phyloP scores from a whole-genome alignment of 2,888 invertebrate species.

The Graphium colonna region DNA sequence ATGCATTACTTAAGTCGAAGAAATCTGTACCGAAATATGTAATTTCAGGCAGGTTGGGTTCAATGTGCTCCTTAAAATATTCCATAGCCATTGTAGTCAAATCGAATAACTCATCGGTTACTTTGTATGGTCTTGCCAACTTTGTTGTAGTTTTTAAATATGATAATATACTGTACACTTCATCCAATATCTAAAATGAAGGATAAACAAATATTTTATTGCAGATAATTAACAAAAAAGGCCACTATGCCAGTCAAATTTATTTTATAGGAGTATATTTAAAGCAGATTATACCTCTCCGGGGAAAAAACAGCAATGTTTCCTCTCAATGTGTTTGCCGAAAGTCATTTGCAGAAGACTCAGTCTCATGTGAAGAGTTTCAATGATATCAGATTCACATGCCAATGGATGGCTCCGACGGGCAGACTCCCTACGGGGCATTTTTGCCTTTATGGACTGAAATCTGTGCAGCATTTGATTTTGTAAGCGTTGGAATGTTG shows the following conservation, averaged over 20 bases:
- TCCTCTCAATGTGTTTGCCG: conserved; percentile 95
- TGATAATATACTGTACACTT: conserved; percentile 91
- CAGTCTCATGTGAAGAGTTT: conserved; percentile 94
- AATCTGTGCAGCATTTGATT: conserved; percentile 91
- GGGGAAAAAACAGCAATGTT: conserved; percentile 96
- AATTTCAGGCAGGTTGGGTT: conserved; percentile 92
- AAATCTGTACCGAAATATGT: conserved; percentile 93
- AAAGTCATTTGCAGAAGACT: conserved; percentile 96
- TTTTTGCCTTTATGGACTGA: conserved; percentile 92
- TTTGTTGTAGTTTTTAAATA: conserved; percentile 91
- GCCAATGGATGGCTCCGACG: conserved; percentile 93
- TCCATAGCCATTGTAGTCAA: conserved; percentile 98
- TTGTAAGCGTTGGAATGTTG: conserved; percentile 91
- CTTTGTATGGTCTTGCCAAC: conserved; percentile 92
- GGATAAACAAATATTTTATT: background rate
- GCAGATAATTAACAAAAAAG: background rate
- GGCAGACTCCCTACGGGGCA: conserved; percentile 95
- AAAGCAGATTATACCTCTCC: no score
- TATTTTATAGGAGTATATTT: no score
- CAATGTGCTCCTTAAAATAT: conserved; percentile 96
- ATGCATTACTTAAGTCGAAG: conserved; percentile 86
- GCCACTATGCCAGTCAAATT: no score
- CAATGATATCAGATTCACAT: conserved; percentile 95
- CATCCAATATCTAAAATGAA: conserved; percentile 89
- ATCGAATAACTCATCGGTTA: conserved; percentile 96